Base-by-base conservation (phyloP, 2,113 vertebrate genomes). In the Azemiops feae region DNA sequence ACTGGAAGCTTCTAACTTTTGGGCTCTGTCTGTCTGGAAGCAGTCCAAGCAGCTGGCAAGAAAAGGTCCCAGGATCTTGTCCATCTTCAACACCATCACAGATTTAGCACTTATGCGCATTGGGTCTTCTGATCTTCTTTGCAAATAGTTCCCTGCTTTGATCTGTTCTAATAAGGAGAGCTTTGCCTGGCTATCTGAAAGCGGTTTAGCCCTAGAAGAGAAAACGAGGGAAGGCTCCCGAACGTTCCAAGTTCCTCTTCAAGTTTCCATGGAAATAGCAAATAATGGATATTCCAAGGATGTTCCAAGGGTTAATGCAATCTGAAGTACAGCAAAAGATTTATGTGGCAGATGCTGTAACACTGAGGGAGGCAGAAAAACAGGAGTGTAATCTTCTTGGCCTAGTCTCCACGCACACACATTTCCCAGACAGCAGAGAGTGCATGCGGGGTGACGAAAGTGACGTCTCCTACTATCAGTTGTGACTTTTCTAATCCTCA, bases 251-350 rank as follows among this genome's bases (percentile, higher is more conserved):
- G 93, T 94, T 96, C 64, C 86, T 95, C 93, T 94, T 95, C 93
- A 93, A 91, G 96, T 97, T 97, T 97, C 97, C 96, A 97, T 97
- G 95, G 96, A 97, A 97, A 97, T 97, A 90, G 93, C 94, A 96
- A 90, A 94, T 89, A 95, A 95, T 22, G 85, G 93, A 94, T 94
- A 95, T 50, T 50, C 47, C 47, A 50, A 50, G 47, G 8, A 50
- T 50, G 9, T 96, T 96, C 92, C 91, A 95, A 91, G 94, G 95
- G 95, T 96, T 96, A 96, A 97, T 96, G 97, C 96, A 96, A 96
- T 96, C 94, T 87, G 94, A 94, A 94, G 95, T 91, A 92, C 88
- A 93, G 92, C 94, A 92, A 91, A 94, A 95, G 96, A 94, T 95
- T 57, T 95, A 94, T 94, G 94, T 93, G 93, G 85, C 93, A 97